A percentile compares a stretch with the other conserved stretches of the same genome.
Evolutionary conservation across 2,797 vertebrate genomes (phyloP).

Genomic region (Urocyon cinereoargenteus): DNA sequence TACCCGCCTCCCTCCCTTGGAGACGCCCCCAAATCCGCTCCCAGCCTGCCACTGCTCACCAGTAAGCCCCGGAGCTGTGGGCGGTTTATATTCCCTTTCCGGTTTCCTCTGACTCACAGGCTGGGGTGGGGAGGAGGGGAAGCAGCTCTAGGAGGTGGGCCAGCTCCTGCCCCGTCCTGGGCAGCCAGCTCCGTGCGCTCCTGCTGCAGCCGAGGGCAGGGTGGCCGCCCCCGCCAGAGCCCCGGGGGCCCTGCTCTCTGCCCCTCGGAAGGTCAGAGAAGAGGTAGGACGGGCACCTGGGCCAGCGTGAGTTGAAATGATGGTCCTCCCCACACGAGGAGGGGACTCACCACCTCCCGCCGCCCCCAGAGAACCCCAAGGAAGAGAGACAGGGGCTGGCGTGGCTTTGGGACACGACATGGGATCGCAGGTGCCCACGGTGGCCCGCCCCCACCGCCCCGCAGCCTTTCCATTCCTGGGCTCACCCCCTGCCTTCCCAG

Average conservation of each 20-base stretch:
- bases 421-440: neutral
- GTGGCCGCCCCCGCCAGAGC: neutral
- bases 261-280: neutral
- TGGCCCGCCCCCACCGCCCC: rapidly evolving
- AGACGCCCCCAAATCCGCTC: neutral
- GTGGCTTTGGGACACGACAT: neutral
- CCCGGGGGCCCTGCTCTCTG: neutral
- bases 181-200: neutral
- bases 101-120: neutral
- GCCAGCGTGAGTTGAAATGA: rapidly evolving
- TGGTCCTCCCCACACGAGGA: rapidly evolving
- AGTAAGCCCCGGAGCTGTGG: neutral
- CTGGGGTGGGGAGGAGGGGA: no score
- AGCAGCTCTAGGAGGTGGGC: neutral
- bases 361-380: neutral
- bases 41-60: neutral
- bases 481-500: neutral
- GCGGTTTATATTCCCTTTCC: neutral
- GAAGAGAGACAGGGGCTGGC: neutral
- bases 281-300: neutral
- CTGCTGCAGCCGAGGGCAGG: neutral
- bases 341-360: no score
- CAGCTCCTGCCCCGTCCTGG: neutral
- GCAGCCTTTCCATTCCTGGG: neutral
- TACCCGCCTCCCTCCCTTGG: neutral